Evolutionary conservation across 2,888 invertebrate species (phyloP), one percentile per base, ranked within the genome.

Genomic region (Morinoia aosen): DNA sequence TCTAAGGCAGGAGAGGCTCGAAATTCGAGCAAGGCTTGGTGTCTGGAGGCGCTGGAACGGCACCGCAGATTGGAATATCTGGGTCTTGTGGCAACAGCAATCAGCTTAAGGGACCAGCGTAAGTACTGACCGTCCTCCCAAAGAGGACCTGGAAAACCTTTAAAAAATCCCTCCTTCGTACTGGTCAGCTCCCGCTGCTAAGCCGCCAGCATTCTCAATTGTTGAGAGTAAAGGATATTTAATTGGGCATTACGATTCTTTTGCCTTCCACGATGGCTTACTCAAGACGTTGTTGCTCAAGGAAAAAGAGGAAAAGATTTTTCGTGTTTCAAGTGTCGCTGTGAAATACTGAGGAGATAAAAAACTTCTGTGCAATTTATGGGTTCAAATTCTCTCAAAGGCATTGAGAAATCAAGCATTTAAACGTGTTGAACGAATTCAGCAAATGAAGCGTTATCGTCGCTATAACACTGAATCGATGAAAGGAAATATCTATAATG

Each of bases 1-100:
- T 76, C 76, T 76, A 76, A 76, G 76, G 76, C 76, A 33, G 25
- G 76, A 76, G 76, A 90, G 40, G 40, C 48, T 40, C 90, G 40
- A 90, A 90, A 40, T 90, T 90, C 40, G 90, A 40, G 40, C 90
- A 19, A 48, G 40, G 16, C 48, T 90, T 90, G 90, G 90, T 90
- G 90, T 90, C 40, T 39, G 39, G 90, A 90, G 40, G 90, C 48
- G 90, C 93, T 93, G 58, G 93, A 56, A 93, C 25, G 56, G 57
- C 93, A 57, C 57, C 93, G 93, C 93, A 93, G 93, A 93, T 93
- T 93, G 93, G 93, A 93, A 93, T 93, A 93, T 93, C 93, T 93
- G 33, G 93, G 93, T 57, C 93, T 93, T 93, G 93, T 57, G 93
- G 93, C 93, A 93, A 93, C 93, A 57, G 57, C 93, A 93, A 93